A percentile compares a stretch with the other conserved stretches of the same genome.
Evolutionary conservation across 2,797 vertebrate species (phyloP).

Genomic region (Orestias chungarensis): DNA sequence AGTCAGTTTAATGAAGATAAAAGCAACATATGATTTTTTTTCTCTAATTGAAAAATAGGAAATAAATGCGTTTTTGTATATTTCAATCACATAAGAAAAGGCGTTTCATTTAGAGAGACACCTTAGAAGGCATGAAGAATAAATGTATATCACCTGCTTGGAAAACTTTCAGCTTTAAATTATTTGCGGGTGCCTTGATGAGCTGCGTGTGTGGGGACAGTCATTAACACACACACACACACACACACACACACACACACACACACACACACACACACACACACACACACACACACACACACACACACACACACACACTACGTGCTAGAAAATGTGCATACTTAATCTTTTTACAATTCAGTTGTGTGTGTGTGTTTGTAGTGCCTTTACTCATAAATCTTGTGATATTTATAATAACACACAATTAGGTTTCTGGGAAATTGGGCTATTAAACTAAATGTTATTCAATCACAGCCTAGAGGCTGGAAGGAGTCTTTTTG

Average conservation of each 20-base stretch:
- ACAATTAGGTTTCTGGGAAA: too few relatives aligned
- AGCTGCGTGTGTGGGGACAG: neutral
- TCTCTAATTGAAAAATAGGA: neutral
- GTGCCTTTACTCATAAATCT: too few relatives aligned
- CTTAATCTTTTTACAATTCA: too few relatives aligned
- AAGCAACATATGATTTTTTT: neutral
- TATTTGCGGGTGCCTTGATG: neutral
- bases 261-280: neutral
- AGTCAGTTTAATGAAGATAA: neutral
- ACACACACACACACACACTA: too few relatives aligned
- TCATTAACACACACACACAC: neutral
- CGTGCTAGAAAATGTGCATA: too few relatives aligned
- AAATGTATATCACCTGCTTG: neutral
- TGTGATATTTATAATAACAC: too few relatives aligned
- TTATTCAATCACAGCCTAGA: too few relatives aligned
- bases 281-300: neutral
- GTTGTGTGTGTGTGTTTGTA: neutral
- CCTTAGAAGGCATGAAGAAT: neutral
- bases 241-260: neutral
- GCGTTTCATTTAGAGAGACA: neutral
- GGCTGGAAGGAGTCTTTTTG: neutral
- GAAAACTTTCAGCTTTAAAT: neutral
- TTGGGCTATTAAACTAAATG: too few relatives aligned
- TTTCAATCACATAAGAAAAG: neutral
- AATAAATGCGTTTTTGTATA: neutral